Evolutionary conservation across 1,140 invertebrate species (phyloP), one percentile per base, ranked within the genome.

Genomic region (Eriocheir sinensis): DNA sequence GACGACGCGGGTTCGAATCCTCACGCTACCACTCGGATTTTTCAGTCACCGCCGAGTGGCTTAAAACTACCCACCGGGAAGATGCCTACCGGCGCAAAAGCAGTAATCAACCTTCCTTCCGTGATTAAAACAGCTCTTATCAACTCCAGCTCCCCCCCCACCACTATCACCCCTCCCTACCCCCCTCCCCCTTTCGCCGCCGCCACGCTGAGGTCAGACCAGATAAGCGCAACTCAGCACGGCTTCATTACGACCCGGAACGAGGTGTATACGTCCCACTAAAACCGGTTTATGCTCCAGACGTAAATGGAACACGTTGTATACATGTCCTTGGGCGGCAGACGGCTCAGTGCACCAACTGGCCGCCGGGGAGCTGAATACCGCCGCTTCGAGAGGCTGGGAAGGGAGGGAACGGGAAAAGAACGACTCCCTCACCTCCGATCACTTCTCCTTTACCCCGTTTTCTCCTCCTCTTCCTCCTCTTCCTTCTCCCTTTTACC

Each of bases 271-370:
- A 86, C 83, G 83, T 41, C 83, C 83, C 27, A 86, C 83, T 86
- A 86, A 86, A 86, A 86, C 83, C 83, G 40, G 83, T 86, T 86
- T 86, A 86, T 86, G 27, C 40, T 86, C 83, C 34, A 8, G 83
- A 86, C 15, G 83, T 86, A 36, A 86, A 86, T 86, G 83, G 30
- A 86, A 86, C 83, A 41, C 40, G 83, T 86, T 40, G 83, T 86
- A 36, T 86, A 86, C 83, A 86, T 86, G 83, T 86, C 83, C 60
- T 72, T n/a, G 60, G 12, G 60, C 27, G 60, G 21, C 60, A 72
- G 60, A n/a, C 60, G n/a, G 2, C 48, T 53, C 48, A 53, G 48
- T 21, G 9, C 48, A 21, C 48, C 48, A 53, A 53, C 48, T 53
- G 9, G 2, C 21, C 48, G 2, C 48, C 21, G 1, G 48, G 2